phyloP scores from a whole-genome alignment of 1,140 invertebrate genomes.

The Drosophila ambigua region DNA sequence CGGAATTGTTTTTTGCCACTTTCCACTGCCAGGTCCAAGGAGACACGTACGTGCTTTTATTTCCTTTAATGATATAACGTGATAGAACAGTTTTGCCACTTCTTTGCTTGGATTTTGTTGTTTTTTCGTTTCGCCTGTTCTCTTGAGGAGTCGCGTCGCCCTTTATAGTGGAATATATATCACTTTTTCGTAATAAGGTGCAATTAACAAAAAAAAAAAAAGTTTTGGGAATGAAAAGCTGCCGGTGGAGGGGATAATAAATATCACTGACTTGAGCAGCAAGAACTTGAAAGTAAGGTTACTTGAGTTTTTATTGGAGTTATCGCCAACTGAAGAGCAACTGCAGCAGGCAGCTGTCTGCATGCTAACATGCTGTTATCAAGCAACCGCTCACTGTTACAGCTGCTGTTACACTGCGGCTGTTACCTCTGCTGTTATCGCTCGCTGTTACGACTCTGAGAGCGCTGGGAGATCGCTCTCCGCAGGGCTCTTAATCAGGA shows the following conservation, averaged over 20 bases:
- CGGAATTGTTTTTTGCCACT: slow-evolving; percentile 59
- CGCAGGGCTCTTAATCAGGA: no score
- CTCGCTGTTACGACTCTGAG: no score
- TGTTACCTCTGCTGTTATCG: no score
- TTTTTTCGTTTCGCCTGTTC: slow-evolving; percentile 3
- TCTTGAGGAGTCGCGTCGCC: slow-evolving; percentile 19
- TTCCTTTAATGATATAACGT: slow-evolving; percentile 73
- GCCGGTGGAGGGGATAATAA: slow-evolving; percentile 2
- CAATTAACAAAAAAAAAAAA: slow-evolving; percentile 38
- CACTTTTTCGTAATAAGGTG: slow-evolving; percentile 32
- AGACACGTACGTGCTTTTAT: slow-evolving; percentile 75
- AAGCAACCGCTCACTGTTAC: no score
- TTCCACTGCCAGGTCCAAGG: slow-evolving; percentile 36
- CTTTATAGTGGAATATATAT: slow-evolving; percentile 25
- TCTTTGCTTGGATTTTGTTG: slow-evolving; percentile 11
- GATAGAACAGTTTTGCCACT: slow-evolving; percentile 43
- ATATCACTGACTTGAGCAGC: slow-evolving; percentile 1
- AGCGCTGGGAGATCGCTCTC: no score
- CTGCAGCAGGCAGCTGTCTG: no score
- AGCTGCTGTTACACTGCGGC: no score
- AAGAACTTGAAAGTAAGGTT: neutral
- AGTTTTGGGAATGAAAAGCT: slow-evolving; percentile 2
- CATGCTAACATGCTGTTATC: no score
- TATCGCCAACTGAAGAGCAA: no score
- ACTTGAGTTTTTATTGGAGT: neutral